Conservation (phyloP, 2,888 invertebrate genomes). For the Autographa gamma region DNA sequence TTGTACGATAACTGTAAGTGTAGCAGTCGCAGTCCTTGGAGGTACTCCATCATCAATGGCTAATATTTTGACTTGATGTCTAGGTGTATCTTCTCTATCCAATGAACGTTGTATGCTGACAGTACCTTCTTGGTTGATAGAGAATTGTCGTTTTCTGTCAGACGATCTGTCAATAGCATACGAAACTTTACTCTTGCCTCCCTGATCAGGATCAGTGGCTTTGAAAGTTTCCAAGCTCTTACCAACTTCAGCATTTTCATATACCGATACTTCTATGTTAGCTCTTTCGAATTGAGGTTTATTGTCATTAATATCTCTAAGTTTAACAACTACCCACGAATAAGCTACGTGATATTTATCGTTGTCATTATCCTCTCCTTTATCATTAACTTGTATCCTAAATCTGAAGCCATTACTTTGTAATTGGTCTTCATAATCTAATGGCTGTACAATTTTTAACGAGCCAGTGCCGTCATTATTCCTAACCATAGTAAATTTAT, state of each 20-base stretch:
- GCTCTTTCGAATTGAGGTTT: conserved; percentile 98
- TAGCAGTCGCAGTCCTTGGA: conserved; percentile 97
- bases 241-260: conserved; percentile 97
- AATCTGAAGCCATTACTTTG: conserved; percentile 98
- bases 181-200: conserved; percentile 96
- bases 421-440: conserved; percentile 98
- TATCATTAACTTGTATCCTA: conserved; percentile 97
- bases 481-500: conserved; percentile 98
- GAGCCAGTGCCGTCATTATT: conserved; percentile 98
- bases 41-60: conserved; percentile 98
- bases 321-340: conserved; percentile 97
- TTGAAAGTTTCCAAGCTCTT: conserved; percentile 97
- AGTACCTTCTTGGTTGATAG: conserved; percentile 97
- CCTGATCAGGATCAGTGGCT: conserved; percentile 98
- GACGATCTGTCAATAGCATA: conserved; percentile 97
- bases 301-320: conserved; percentile 99
- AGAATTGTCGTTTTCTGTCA: conserved; percentile 97
- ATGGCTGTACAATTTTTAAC: conserved; percentile 97
- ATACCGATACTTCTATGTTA: conserved; percentile 97
- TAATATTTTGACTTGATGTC: conserved; percentile 98
- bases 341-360: conserved; percentile 99
- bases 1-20: conserved; percentile 97
- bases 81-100: conserved; percentile 97
- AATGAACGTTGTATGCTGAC: conserved; percentile 97
- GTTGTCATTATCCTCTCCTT: conserved; percentile 98